Evolutionary conservation across 2,888 invertebrate species (phyloP).

Genomic region (Cremastobaeus sp.): DNA sequence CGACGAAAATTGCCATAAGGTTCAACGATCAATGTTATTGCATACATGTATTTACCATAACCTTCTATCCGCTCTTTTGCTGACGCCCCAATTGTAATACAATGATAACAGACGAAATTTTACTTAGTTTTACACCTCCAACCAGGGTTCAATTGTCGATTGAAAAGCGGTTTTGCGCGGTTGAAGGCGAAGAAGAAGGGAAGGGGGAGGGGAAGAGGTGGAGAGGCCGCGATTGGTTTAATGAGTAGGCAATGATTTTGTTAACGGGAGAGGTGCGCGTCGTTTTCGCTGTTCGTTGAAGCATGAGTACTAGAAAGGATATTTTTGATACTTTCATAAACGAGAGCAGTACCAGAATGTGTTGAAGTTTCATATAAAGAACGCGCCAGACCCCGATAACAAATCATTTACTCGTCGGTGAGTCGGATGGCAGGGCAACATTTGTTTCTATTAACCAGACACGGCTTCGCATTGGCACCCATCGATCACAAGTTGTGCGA

Average conservation of each 20-base stretch:
- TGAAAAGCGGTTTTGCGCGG: too few relatives aligned
- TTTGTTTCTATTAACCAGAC: too few relatives aligned
- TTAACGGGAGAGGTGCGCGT: constrained; percentile 68
- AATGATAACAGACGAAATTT: constrained; percentile 70
- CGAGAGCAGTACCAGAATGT: constrained; percentile 71
- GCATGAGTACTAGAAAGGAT: constrained; percentile 78
- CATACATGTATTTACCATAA: constrained; percentile 76
- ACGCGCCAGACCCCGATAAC: constrained; percentile 32
- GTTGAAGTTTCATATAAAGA: constrained; percentile 71
- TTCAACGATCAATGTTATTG: constrained; percentile 77
- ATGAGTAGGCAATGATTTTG: constrained; percentile 70
- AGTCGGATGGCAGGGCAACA: too few relatives aligned
- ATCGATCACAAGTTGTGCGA: too few relatives aligned
- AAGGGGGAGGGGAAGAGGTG: not conserved
- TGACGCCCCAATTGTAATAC: constrained; percentile 76
- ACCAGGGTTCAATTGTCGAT: constrained; percentile 67
- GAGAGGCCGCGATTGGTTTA: constrained; percentile 47
- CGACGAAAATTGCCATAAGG: constrained; percentile 72
- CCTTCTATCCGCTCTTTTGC: constrained; percentile 76
- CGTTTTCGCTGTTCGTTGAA: constrained; percentile 76
- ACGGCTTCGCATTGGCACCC: too few relatives aligned
- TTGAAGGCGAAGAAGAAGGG: constrained; percentile 24
- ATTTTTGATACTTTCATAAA: constrained; percentile 82
- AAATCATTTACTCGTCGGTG: constrained; percentile 27
- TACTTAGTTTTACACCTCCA: constrained; percentile 75